Base-by-base conservation (phyloP, 2,888 invertebrate species). In the Pimpla rufipes region DNA sequence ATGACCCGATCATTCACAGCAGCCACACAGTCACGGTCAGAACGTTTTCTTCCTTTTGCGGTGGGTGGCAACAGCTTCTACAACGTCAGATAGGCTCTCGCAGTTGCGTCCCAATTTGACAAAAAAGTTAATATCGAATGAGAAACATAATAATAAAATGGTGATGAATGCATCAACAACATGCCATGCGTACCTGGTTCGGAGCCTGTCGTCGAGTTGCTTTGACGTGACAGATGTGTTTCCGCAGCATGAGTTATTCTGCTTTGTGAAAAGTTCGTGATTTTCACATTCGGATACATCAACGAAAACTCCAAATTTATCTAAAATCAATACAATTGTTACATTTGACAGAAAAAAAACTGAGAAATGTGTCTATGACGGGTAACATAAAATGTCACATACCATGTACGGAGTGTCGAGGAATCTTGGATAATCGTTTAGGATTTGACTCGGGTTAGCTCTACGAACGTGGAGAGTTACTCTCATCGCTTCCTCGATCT, bases 81-180 rank as follows among this genome's bases (percentile, higher is more conserved):
- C 7, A 83, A 47, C 42, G 78, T 71, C 7, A 86, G 42, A 40
- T 71, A 83, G 0, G 83, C 84, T 45, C 29, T 52, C 0, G 81
- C 83, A 0, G 64, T 73, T 8, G 40, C 70, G 40, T 86, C 79
- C 85, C 83, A 86, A 35, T 83, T 84, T 85, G 18, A n/a, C n/a
- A n/a, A n/a, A n/a, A n/a, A n/a, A n/a, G n/a, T n/a, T n/a, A n/a
- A n/a, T n/a, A n/a, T n/a, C n/a, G n/a, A n/a, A n/a, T n/a, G n/a
- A n/a, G n/a, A n/a, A n/a, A n/a, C n/a, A n/a, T n/a, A n/a, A n/a
- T n/a, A n/a, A n/a, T n/a, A n/a, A n/a, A n/a, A n/a, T n/a, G n/a
- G 13, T 45, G 11, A 45, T 45, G 13, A 45, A 45, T 45, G 11
- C n/a, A n/a, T n/a, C n/a, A n/a, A n/a, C n/a, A n/a, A n/a, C n/a